Base-by-base conservation (phyloP, 2,113 vertebrate species). In the Elephas maximus region DNA sequence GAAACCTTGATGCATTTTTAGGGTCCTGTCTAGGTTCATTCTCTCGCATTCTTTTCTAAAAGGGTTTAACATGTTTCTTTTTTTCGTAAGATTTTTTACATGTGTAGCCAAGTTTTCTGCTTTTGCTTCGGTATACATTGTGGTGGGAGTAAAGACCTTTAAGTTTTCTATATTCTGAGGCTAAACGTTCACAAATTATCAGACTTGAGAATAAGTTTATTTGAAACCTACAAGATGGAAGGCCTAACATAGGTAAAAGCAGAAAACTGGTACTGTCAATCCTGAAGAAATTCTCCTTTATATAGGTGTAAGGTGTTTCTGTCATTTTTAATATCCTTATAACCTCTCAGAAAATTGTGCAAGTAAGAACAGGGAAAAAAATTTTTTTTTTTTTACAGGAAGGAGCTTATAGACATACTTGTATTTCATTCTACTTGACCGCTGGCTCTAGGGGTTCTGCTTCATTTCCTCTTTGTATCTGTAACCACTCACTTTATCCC, bases 171-270 rank as follows among this genome's bases (percentile, higher is more conserved):
- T 51, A 26, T 73, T 87, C 76, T 74, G 53, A 93, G 33, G 65
- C 60, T 73, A 79, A 79, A 63, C 26, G 15, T 89, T 89, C 73
- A 67, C 79, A 93, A 76, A 83, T 90, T 24, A 8, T 76, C 77
- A 44, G 63, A 71, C 57, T 53, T 33, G 4, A 63, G 24, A 21
- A 67, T 63, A 78, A 77, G 24, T 86, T 92, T 63, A 45, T 89
- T 93, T 82, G 69, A 44, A 67, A 65, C 76, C 83, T 93, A 17
- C 41, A 88, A 90, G 90, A 62, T 69, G 82, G 74, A 91, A 90
- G 67, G 9, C 53, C 26, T 96, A 41, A 57, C 53, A 30, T 53
- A 88, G 65, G 57, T 37, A 28, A 76, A 95, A 84, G 41, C 63
- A 76, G 33, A 91, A 37, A 24, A 62, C 69, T 26, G 23, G 44